These are phyloP conservation scores for Macaria liturata DNA, from an alignment of 2,888 invertebrate species.

Conservation along the genomic window DNA sequence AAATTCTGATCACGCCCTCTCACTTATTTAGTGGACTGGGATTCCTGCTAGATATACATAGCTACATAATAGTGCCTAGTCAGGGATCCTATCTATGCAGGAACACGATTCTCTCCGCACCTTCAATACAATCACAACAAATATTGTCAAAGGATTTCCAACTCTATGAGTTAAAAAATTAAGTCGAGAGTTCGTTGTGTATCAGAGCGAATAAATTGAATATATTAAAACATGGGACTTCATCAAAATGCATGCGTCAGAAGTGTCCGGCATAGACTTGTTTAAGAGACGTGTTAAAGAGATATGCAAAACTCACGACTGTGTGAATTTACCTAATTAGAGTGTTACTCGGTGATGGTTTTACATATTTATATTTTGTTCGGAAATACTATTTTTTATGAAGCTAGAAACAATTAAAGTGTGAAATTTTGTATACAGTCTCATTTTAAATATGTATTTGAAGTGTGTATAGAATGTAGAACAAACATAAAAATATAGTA, in stretches of 20 bases:
- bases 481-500: too few relatives aligned
- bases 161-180: not conserved
- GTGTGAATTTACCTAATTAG: slow-evolving; percentile 7
- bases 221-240: slow-evolving; percentile 17
- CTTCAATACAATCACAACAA: not conserved
- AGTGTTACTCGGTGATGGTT: slow-evolving; percentile 9
- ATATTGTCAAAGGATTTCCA: too few relatives aligned
- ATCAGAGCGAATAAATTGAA: slow-evolving; percentile 15
- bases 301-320: slow-evolving; percentile 6
- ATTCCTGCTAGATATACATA: too few relatives aligned
- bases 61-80: too few relatives aligned
- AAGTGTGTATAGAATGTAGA: too few relatives aligned
- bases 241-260: slow-evolving; percentile 27
- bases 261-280: slow-evolving; percentile 12
- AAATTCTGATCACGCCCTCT: too few relatives aligned
- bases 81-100: slow-evolving; percentile 15
- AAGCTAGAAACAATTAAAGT: not conserved
- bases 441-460: too few relatives aligned
- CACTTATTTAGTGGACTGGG: too few relatives aligned
- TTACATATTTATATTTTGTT: not conserved
- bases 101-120: slow-evolving; percentile 7
- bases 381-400: not conserved
- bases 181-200: slow-evolving; percentile 9
- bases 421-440: not conserved
- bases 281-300: slow-evolving; percentile 7